Conservation (phyloP, 2,797 vertebrate genomes). For the Amblyopsis hoosieri region DNA sequence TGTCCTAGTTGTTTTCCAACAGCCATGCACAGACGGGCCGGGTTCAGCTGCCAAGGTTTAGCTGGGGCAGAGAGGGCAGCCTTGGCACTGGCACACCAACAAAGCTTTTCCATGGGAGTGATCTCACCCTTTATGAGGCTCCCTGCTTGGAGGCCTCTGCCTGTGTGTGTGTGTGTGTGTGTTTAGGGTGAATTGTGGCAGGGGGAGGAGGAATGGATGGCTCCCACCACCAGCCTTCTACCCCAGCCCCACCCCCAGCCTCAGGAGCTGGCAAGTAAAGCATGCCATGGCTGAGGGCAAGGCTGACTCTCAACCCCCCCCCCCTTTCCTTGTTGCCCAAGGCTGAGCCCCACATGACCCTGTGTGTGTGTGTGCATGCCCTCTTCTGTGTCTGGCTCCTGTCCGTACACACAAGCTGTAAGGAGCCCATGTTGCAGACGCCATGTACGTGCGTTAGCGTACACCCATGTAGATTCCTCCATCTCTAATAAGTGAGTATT, state of each 20-base stretch:
- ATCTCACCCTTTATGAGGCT: conserved; percentile 76
- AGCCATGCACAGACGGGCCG: conserved; percentile 35
- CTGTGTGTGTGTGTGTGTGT: conserved; percentile 30
- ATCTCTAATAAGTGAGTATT: conserved; percentile 32
- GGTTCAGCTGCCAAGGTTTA: conserved; percentile 65
- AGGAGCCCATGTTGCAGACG: conserved; percentile 43
- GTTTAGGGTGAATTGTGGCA: conserved; percentile 50
- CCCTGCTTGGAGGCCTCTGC: conserved; percentile 63
- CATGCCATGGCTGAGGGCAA: conserved; percentile 78
- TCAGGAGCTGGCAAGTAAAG: conserved; percentile 69
- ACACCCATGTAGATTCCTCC: conserved; percentile 34
- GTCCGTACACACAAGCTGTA: conserved; percentile 17
- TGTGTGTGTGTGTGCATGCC: conserved; percentile 21
- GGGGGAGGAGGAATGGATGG: conserved; percentile 37
- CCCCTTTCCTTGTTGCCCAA: conserved; percentile 62
- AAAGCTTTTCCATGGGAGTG: conserved; percentile 69
- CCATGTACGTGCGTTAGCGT: conserved; percentile 18
- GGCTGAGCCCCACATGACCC: conserved; percentile 64
- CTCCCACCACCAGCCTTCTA: conserved; percentile 53
- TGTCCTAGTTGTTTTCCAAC: conserved; percentile 66
- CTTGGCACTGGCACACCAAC: conserved; percentile 74
- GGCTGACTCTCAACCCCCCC: conserved; percentile 59
- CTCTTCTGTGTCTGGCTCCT: conserved; percentile 15
- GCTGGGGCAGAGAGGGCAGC: conserved; percentile 72
- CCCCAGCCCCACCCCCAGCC: conserved; percentile 52